Base-by-base conservation (phyloP, 2,888 invertebrate species). In the Antitype chi region DNA sequence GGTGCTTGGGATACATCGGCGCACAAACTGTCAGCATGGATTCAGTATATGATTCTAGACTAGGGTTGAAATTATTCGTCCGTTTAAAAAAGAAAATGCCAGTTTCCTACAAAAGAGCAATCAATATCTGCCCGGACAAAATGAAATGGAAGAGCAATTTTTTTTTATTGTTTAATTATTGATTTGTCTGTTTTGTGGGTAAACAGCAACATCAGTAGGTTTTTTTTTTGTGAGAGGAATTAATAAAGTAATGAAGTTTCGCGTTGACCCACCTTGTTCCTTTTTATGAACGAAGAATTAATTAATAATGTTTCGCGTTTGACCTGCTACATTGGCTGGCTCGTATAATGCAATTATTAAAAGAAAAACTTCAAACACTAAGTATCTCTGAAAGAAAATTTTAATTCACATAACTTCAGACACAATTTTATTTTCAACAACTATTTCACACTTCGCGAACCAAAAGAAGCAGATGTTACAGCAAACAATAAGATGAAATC, bases 401-500 rank as follows among this genome's bases (percentile, higher is more conserved):
- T 23, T 23, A 25, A 23, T 49, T 60, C 9, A 9, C 1, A 1
- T 7, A 43, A n/a, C 32, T 62, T 28, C 6, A 20, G 0, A 23
- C 3, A 5, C 2, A 53, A 47, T 32, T 32, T 52, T n/a, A 20
- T 59, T n/a, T 17, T 4, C 20, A 20, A 20, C 23, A 60, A 2
- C 11, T 1, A 55, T 69, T 76, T 76, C 11, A 68, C 23, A 74
- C 60, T 52, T 0, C n/a, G 25, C 7, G n/a, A 55, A 49, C n/a
- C 80, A 74, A 85, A 82, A 87, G 79, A 85, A 89, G 77, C 88
- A 88, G 87, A 88, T 89, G 87, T 87, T 81, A 89, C 85, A 88
- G 80, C 85, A 89, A 88, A 88, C 86, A 89, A 86, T 86, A 85
- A 88, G 88, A 89, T 85, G 64, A 89, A 90, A 89, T 90, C 89